Evolutionary conservation across 2,797 vertebrate genomes (phyloP), one percentile per base, ranked within the genome.

Genomic region (Lagothrix lagotricha): DNA sequence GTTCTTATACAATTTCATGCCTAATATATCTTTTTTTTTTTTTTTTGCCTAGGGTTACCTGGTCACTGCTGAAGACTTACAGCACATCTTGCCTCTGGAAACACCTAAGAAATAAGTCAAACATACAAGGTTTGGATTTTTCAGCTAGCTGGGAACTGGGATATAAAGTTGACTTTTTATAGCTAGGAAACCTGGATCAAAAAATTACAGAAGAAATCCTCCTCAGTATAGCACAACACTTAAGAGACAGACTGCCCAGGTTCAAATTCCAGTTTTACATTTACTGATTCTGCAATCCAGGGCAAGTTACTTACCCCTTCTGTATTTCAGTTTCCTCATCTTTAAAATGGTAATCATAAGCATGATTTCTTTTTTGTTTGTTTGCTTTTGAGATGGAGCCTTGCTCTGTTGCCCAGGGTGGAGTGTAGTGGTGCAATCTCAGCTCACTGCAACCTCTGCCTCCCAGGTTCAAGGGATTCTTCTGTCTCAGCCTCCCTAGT

Each of bases 271-370:
- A 88, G 44, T 67, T 93, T 89, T 86, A 26, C 33, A 61, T 28
- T 50, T 30, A 33, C 44, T 39, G 28, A 24, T 8, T 89, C 87
- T 92, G 12, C 80, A 54, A 70, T 73, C 30, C 33, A 76, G 52
- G 33, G 64, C 9, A 85, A 94, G 33, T 46, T 92, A 73, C 57
- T 94, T 86, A 94, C 77, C 84, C 58, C 77, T 92, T 79, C 46
- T 70, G 36, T 89, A 46, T 76, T 88, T 97, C 64, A 26, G 58
- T 93, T 88, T 90, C 46, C 54, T 93, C 83, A 77, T 88, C 80
- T 93, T 97, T 88, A 75, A 96, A 93, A 82, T 64, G 20, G 20
- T 77, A 58, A 75, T 93, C 81, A 67, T 67, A 83, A 58, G 46
- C 64, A 72, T 67, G 70, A 57, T 26, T 97, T n/a, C 15, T 67